phyloP scores from a whole-genome alignment of 1,140 invertebrate species.

The Apis dorsata region DNA sequence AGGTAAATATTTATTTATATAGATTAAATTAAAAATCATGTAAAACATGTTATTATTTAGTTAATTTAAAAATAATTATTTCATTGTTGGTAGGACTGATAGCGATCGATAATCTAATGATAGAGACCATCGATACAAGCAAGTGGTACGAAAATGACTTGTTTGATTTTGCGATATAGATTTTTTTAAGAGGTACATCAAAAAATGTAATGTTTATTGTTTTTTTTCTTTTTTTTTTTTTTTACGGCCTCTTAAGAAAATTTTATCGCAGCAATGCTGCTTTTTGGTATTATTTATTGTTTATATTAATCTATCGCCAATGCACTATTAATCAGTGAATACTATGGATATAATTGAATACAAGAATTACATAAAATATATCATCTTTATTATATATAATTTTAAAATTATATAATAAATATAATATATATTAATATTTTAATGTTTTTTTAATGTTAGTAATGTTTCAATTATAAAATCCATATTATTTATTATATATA shows the following conservation, averaged over 20 bases:
- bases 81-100: slow-evolving; percentile 70
- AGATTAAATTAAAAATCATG: background rate
- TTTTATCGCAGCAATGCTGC: slow-evolving; percentile 37
- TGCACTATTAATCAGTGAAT: slow-evolving; percentile 36
- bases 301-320: slow-evolving; percentile 32
- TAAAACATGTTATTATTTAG: slow-evolving; percentile 27
- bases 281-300: slow-evolving; percentile 40
- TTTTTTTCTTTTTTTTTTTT: background rate
- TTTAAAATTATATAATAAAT: background rate
- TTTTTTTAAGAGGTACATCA: slow-evolving; percentile 50
- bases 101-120: slow-evolving; percentile 72
- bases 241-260: slow-evolving; percentile 26
- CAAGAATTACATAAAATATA: background rate
- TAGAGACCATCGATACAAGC: slow-evolving; percentile 62
- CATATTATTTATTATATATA: slow-evolving; percentile 38
- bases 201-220: background rate
- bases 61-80: slow-evolving; percentile 60
- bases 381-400: background rate
- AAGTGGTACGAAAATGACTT: slow-evolving; percentile 66
- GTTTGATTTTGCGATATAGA: slow-evolving; percentile 57
- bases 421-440: no score
- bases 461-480: background rate
- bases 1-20: slow-evolving; percentile 55
- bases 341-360: slow-evolving; percentile 30
- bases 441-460: no score